phyloP scores from a whole-genome alignment of 2,797 vertebrate genomes.

The Passerculus sandwichensis region DNA sequence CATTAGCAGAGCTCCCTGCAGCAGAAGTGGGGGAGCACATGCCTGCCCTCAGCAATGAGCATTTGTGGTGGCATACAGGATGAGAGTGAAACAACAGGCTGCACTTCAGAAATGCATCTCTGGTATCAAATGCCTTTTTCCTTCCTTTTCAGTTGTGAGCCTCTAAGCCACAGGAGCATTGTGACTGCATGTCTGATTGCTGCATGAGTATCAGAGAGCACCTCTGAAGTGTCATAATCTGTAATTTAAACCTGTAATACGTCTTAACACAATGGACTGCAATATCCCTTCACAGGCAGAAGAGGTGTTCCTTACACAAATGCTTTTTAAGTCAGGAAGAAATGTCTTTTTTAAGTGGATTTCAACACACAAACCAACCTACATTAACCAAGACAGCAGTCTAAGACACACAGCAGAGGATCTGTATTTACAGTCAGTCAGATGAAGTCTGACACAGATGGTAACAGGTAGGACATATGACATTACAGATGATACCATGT shows the following conservation, averaged over 20 bases:
- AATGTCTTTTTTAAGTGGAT: neutral
- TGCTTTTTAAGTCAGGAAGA: neutral
- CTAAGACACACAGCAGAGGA: neutral
- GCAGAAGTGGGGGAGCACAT: neutral
- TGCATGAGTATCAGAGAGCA: neutral
- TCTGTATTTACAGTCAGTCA: neutral
- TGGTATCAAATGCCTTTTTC: neutral
- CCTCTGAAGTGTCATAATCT: neutral
- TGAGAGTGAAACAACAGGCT: neutral
- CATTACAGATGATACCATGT: neutral
- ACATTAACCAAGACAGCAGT: neutral
- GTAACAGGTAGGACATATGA: slow-evolving; percentile 29
- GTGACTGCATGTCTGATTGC: neutral
- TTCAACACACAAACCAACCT: neutral
- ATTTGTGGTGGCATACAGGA: neutral
- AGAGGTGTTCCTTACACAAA: neutral
- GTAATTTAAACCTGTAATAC: neutral
- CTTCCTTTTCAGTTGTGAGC: neutral
- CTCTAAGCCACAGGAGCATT: neutral
- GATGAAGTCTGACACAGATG: neutral
- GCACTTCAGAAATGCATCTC: neutral
- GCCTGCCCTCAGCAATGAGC: neutral
- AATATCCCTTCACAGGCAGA: neutral
- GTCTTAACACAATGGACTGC: neutral
- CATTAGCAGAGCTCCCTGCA: neutral